Conservation (phyloP, 2,797 vertebrate species). For the Falco rusticolus region DNA sequence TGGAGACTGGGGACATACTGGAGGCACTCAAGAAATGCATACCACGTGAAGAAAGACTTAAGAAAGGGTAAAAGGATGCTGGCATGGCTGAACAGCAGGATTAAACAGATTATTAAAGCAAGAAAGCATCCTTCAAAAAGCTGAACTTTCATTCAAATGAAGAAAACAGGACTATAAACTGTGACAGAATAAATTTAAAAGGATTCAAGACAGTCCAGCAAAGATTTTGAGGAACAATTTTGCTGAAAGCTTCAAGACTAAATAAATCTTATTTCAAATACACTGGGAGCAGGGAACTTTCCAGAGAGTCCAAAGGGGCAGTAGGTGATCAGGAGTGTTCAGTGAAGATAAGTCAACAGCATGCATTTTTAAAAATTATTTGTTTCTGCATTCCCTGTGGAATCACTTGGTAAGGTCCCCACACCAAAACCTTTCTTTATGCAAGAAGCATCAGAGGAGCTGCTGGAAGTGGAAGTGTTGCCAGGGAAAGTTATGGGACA, state of each 20-base stretch:
- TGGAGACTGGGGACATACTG: background rate
- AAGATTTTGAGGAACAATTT: background rate
- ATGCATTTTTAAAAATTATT: background rate
- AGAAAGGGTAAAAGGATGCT: background rate
- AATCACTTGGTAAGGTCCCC: background rate
- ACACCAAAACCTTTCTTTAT: background rate
- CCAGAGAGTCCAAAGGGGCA: background rate
- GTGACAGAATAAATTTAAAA: background rate
- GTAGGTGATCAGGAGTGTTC: background rate
- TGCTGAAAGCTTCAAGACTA: background rate
- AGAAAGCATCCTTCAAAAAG: background rate
- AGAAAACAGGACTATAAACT: background rate
- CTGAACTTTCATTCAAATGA: background rate
- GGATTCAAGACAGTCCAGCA: background rate
- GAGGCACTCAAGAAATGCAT: background rate
- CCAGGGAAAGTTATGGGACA: background rate
- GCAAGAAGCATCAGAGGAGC: background rate
- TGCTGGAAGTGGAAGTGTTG: background rate
- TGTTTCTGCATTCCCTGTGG: background rate
- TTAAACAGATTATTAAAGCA: background rate
- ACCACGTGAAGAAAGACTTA: background rate
- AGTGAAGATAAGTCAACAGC: background rate
- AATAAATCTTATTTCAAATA: background rate
- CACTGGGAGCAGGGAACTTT: background rate
- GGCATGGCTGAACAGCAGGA: background rate